Conservation (phyloP, 2,113 vertebrate genomes). For the Hydrolagus affinis region DNA sequence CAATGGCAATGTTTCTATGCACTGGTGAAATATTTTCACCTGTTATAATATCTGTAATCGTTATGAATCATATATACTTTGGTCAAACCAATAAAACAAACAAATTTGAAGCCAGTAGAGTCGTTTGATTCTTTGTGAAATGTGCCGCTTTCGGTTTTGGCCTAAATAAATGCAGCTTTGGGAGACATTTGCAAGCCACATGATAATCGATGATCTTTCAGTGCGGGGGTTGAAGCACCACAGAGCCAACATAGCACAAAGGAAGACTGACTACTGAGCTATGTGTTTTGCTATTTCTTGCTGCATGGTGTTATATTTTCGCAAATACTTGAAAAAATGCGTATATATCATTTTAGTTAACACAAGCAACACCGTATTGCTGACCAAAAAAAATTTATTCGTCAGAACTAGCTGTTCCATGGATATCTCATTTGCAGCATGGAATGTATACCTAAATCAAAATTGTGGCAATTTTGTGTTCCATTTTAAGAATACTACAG, state of each 20-base stretch:
- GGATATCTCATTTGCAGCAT: conserved; percentile 62
- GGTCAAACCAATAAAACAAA: conserved; percentile 19
- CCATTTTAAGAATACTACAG: conserved; percentile 33
- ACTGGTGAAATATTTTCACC: background rate
- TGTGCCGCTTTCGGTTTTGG: background rate
- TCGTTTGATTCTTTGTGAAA: background rate
- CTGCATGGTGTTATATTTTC: background rate
- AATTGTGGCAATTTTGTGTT: conserved; percentile 40
- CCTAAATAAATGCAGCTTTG: conserved; percentile 27
- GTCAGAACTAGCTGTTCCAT: conserved; percentile 56
- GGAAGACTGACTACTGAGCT: conserved; percentile 8
- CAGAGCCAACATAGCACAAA: conserved; percentile 19
- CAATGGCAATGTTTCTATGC: background rate
- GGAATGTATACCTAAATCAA: conserved; percentile 85
- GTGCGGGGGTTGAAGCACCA: conserved; percentile 24
- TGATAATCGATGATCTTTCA: conserved; percentile 30
- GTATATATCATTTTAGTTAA: background rate
- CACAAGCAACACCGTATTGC: conserved; percentile 25
- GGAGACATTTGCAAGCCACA: conserved; percentile 30
- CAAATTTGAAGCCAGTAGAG: background rate
- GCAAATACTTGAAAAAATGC: background rate
- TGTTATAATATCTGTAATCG: background rate
- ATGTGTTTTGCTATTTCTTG: background rate
- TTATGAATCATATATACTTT: background rate
- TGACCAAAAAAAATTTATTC: conserved; percentile 46